Evolutionary conservation across 2,888 invertebrate genomes (phyloP).

Genomic region (Drosophila glabriapex): DNA sequence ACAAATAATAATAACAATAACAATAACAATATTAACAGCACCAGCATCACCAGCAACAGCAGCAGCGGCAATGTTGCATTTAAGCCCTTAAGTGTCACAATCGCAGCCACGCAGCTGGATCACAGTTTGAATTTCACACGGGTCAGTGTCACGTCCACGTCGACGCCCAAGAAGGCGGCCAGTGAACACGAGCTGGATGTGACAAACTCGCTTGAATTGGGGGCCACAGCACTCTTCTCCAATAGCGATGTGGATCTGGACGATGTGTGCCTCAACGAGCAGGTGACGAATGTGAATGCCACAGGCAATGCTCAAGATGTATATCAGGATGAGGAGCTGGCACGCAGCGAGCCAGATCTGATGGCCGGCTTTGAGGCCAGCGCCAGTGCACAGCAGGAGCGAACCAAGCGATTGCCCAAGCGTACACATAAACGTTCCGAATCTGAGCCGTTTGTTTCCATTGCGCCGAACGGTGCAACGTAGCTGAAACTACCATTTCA

Average conservation of each 20-base stretch:
- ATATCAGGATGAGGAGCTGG: constrained; percentile 83
- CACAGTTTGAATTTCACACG: constrained; percentile 57
- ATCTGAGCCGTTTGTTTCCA: constrained; percentile 79
- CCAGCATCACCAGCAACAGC: constrained; percentile 10
- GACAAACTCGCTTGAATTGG: constrained; percentile 86
- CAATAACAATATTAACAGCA: constrained; percentile 9
- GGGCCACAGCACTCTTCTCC: constrained; percentile 92
- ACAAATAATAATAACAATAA: constrained; percentile 47
- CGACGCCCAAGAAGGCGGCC: constrained; percentile 72
- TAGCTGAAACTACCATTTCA: constrained; percentile 22
- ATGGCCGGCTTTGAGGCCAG: constrained; percentile 51
- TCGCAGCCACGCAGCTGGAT: constrained; percentile 56
- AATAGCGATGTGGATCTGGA: constrained; percentile 94
- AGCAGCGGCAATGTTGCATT: constrained; percentile 47
- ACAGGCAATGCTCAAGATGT: constrained; percentile 42
- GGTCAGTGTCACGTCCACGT: constrained; percentile 52
- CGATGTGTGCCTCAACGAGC: constrained; percentile 93
- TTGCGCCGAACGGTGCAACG: constrained; percentile 41
- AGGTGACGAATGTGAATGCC: constrained; percentile 85
- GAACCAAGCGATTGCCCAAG: constrained; percentile 60
- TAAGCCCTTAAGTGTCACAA: constrained; percentile 54
- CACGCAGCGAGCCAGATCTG: constrained; percentile 85
- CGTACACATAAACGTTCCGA: constrained; percentile 85
- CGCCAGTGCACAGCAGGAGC: constrained; percentile 52
- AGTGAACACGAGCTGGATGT: constrained; percentile 80